Conservation (phyloP, 2,797 vertebrate genomes). For the Crocidura indochinensis region DNA sequence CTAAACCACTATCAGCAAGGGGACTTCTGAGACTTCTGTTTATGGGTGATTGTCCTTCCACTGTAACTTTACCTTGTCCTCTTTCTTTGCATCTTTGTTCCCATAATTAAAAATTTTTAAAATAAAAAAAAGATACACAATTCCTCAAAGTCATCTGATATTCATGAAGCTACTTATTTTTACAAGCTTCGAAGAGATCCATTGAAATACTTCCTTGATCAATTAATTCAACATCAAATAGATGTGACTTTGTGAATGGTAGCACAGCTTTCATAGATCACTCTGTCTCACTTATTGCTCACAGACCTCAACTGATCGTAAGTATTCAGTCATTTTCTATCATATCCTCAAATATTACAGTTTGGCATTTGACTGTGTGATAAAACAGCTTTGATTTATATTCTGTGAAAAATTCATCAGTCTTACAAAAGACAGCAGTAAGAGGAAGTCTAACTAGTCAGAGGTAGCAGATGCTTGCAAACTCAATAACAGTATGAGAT, state of each 20-base stretch:
- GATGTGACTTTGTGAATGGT: constrained; percentile 95
- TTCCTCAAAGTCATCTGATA: constrained; percentile 99
- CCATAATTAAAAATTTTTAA: too few species aligned
- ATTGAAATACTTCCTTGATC: constrained; percentile 97
- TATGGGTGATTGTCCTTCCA: too few species aligned
- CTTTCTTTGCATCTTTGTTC: too few species aligned
- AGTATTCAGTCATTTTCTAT: constrained; percentile 98
- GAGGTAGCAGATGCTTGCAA: constrained; percentile 97
- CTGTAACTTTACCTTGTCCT: too few species aligned
- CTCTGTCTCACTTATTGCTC: constrained; percentile 97
- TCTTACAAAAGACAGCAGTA: constrained; percentile 98
- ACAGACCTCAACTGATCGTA: constrained; percentile 97
- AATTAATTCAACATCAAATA: constrained; percentile 93
- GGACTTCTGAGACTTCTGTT: too few species aligned
- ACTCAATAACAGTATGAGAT: constrained; percentile 95
- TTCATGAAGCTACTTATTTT: constrained; percentile 99
- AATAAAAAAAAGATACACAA: constrained; percentile 97
- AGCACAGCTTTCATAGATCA: constrained; percentile 96
- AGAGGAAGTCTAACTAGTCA: constrained; percentile 96
- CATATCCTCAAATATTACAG: constrained; percentile 99
- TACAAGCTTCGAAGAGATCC: constrained; percentile 98
- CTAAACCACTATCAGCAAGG: too few species aligned
- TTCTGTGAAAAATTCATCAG: constrained; percentile 98
- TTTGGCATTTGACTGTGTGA: constrained; percentile 98
- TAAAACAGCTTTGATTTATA: constrained; percentile 99